These are phyloP conservation scores for Nannoperca australis DNA, from an alignment of 2,797 vertebrate genomes.

Conservation along the genomic window DNA sequence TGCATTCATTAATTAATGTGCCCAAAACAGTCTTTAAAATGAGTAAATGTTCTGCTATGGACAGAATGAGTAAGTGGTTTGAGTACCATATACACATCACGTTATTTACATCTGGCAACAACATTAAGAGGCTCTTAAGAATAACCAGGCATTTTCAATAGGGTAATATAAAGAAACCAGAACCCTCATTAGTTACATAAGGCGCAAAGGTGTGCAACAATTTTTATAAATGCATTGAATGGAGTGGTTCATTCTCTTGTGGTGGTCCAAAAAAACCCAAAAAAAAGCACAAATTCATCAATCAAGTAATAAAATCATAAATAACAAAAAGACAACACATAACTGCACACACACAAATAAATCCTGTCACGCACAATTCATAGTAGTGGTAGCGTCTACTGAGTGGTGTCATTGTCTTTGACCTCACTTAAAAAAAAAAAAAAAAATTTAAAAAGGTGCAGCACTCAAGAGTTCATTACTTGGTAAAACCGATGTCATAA, in stretches of 20 bases:
- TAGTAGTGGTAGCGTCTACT: slow-evolving; percentile 46
- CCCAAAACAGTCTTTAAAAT: slow-evolving; percentile 46
- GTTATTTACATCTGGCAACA: slow-evolving; percentile 69
- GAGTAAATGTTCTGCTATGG: slow-evolving; percentile 38
- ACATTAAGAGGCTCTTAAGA: slow-evolving; percentile 49
- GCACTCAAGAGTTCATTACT: slow-evolving; percentile 44
- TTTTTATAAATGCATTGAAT: slow-evolving; percentile 53
- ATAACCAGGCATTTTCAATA: slow-evolving; percentile 44
- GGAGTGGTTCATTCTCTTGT: slow-evolving; percentile 50
- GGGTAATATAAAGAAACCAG: slow-evolving; percentile 48
- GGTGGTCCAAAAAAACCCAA: slow-evolving; percentile 31
- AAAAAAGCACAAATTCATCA: slow-evolving; percentile 38
- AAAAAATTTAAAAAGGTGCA: slow-evolving; percentile 50
- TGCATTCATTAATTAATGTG: slow-evolving; percentile 58
- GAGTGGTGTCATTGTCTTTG: slow-evolving; percentile 40
- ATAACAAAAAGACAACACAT: slow-evolving; percentile 64
- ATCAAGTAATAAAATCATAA: slow-evolving; percentile 68
- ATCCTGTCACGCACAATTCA: slow-evolving; percentile 35
- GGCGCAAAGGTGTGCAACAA: slow-evolving; percentile 72
- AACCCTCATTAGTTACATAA: slow-evolving; percentile 67
- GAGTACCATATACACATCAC: slow-evolving; percentile 56
- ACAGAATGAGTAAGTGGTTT: slow-evolving; percentile 39
- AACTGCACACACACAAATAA: slow-evolving; percentile 37
- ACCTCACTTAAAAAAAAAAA: slow-evolving; percentile 37
- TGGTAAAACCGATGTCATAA: slow-evolving; percentile 27